These are phyloP conservation scores for Mus musculus DNA, from an alignment of 2,113 vertebrate genomes.

Conservation along the genomic window DNA sequence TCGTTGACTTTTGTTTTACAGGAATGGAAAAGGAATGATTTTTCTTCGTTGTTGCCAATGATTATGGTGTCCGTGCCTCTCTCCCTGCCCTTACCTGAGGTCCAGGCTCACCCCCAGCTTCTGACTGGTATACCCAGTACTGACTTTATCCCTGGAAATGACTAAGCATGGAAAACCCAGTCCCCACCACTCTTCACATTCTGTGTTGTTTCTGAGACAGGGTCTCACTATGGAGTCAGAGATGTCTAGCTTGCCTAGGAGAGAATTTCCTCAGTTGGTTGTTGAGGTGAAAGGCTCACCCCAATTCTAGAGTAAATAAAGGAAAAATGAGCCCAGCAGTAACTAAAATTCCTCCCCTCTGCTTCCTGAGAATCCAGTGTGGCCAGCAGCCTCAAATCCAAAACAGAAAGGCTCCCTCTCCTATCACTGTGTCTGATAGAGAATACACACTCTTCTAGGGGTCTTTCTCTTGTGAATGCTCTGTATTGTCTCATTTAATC, in stretches of 20 bases:
- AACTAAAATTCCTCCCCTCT: not conserved
- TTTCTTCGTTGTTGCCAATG: not conserved
- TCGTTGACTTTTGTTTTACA: not conserved
- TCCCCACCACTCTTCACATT: too few relatives aligned
- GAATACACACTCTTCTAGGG: not conserved
- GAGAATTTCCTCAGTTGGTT: not conserved
- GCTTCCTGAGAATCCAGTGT: not conserved
- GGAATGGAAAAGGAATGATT: not conserved
- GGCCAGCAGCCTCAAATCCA: not conserved
- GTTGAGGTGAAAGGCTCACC: not conserved
- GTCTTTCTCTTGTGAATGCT: not conserved
- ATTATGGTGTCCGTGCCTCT: not conserved
- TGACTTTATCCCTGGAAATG: too few relatives aligned
- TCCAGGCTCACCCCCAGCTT: not conserved
- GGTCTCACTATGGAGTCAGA: not conserved
- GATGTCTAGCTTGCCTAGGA: not conserved
- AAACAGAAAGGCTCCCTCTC: not conserved
- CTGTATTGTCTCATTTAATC: not conserved
- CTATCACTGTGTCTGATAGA: not conserved
- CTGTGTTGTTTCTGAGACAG: not conserved
- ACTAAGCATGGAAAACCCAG: not conserved
- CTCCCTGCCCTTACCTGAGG: not conserved
- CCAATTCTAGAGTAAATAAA: not conserved
- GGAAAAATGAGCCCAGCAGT: not conserved
- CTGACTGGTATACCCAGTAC: not conserved